A percentile compares a stretch with the other conserved stretches of the same genome.
Evolutionary conservation across 2,113 vertebrate species (phyloP).

Genomic region (Tenebrosternarchus preto): DNA sequence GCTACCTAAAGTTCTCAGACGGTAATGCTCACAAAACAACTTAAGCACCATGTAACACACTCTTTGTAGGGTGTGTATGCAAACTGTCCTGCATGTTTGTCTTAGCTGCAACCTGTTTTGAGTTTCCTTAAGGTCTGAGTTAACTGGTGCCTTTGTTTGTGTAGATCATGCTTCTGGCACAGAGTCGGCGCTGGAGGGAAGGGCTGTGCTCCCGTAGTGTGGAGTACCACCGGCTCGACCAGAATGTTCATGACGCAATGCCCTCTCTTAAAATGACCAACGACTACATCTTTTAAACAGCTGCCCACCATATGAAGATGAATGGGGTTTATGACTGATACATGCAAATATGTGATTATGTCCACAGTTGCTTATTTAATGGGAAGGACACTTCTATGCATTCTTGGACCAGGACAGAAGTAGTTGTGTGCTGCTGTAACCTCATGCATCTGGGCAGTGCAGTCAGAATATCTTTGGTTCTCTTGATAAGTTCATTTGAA

Average conservation of each 20-base stretch:
- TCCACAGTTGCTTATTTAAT: neutral
- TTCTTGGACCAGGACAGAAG: neutral
- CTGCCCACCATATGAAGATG: neutral
- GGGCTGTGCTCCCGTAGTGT: slow-evolving; percentile 87
- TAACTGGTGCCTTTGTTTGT: slow-evolving; percentile 2
- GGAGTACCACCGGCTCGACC: slow-evolving; percentile 91
- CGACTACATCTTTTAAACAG: slow-evolving; percentile 88
- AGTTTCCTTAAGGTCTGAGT: neutral
- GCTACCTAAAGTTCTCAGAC: neutral
- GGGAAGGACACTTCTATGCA: neutral
- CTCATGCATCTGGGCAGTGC: neutral
- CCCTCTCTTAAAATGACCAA: slow-evolving; percentile 95
- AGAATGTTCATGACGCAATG: slow-evolving; percentile 95
- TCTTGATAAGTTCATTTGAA: neutral
- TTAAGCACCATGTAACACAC: too few relatives aligned
- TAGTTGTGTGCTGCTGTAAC: neutral
- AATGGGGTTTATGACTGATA: neutral
- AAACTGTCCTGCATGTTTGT: neutral
- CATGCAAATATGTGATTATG: neutral
- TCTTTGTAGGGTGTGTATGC: neutral
- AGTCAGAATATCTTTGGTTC: neutral
- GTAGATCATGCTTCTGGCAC: slow-evolving; percentile 88
- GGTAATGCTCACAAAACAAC: neutral
- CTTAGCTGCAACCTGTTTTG: neutral
- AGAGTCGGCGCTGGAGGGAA: slow-evolving; percentile 92